Base-by-base conservation (phyloP, 2,113 vertebrate species). In the Platichthys stellatus region DNA sequence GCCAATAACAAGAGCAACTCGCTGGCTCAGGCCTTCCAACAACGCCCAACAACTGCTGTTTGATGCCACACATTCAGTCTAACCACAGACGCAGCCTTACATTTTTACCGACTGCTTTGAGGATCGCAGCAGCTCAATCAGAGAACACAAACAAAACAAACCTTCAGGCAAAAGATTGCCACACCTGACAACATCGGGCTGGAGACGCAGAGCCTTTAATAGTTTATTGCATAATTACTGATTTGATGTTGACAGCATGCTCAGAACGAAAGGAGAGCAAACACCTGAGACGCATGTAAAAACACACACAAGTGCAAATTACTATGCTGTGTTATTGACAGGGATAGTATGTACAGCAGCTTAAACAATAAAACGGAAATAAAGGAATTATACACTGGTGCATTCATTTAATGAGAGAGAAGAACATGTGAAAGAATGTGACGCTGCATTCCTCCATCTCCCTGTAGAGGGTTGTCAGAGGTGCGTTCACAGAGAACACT, bases 341-440 rank as follows among this genome's bases (percentile, higher is more conserved):
- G 10, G 3, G 62, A 78, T 64, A 57, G 45, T 28, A 71, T 47
- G 45, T 23, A 28, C 43, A 80, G 68, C n/a, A 31, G 66, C 51
- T 76, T 76, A 38, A 72, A 73, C 2, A 13, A 69, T 61, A 47
- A 64, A 21, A 62, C 6, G 11, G 3, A 60, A 72, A 56, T 24
- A 67, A 63, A 76, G 53, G 53, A 57, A 66, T 69, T 21, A 26
- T 20, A 24, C n/a, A 21, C 14, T 14, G 5, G 10, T 60, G 68
- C 45, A 51, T 83, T 88, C 71, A 59, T 81, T 73, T 81, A 83
- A 83, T 85, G 56, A 85, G 62, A 74, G 57, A 69, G 68, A 64
- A 63, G 57, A 49, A 76, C 47, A 71, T 40, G 28, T 70, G 62
- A 26, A 85, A 80, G 78, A 78, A 81, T 81, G 74, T 31, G n/a